These are phyloP conservation scores for Seira sanloemensis DNA, from an alignment of 2,888 invertebrate genomes.

Conservation along the genomic window DNA sequence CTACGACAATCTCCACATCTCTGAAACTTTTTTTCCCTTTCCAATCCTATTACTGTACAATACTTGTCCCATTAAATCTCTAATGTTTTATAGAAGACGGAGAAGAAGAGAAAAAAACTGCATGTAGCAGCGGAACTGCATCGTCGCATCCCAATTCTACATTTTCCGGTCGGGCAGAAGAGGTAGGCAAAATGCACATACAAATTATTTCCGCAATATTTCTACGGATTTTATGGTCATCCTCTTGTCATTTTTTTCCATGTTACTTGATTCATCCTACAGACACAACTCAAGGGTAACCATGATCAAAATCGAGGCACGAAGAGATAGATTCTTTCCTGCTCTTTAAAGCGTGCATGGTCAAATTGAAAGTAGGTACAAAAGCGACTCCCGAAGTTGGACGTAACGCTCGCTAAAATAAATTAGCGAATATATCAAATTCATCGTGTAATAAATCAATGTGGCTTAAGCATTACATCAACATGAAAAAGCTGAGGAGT, in stretches of 20 bases:
- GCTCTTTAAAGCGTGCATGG: neutral
- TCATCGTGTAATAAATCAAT: conserved; percentile 7
- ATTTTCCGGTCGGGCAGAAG: neutral
- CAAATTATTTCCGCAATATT: neutral
- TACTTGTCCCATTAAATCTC: conserved; percentile 11
- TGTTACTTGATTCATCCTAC: no score
- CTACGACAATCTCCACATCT: no score
- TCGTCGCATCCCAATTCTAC: neutral
- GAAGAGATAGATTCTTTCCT: neutral
- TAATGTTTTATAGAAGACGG: conserved; percentile 12
- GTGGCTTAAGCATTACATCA: conserved; percentile 14
- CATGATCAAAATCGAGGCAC: no score
- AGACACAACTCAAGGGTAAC: no score
- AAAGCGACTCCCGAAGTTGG: conserved; percentile 2
- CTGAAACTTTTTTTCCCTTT: neutral
- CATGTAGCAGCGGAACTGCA: neutral
- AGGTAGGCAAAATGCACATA: neutral
- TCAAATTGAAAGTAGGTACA: neutral
- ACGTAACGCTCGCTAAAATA: neutral
- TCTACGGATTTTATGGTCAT: neutral
- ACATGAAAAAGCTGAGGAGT: conserved; percentile 1
- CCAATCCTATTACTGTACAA: conserved; percentile 16
- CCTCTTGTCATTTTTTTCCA: neutral
- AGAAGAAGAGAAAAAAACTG: no score
- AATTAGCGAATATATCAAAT: conserved; percentile 11